These are phyloP conservation scores for Pogonophryne albipinna DNA, from an alignment of 2,797 vertebrate species.

Conservation along the genomic window DNA sequence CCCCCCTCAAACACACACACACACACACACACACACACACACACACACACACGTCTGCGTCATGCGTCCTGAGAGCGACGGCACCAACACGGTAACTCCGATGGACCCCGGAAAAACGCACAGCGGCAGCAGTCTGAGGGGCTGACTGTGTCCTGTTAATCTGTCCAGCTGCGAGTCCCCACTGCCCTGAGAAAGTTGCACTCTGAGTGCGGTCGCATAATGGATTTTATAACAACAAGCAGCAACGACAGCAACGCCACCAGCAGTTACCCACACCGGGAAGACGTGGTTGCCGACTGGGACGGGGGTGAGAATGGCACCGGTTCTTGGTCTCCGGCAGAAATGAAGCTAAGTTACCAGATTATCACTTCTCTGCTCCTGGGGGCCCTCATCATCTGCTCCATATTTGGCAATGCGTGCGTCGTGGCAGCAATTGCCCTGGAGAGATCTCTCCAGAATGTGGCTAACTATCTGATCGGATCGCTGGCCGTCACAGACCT, in stretches of 20 bases:
- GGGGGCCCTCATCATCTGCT: conserved; percentile 92
- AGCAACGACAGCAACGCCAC: conserved; percentile 86
- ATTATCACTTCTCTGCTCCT: conserved; percentile 93
- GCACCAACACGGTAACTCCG: conserved; percentile 71
- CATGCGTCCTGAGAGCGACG: conserved; percentile 84
- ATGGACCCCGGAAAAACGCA: conserved; percentile 75
- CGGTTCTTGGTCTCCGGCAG: conserved; percentile 66
- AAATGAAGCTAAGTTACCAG: conserved; percentile 91
- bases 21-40: conserved; percentile 40
- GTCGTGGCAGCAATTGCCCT: conserved; percentile 95
- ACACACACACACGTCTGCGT: conserved; percentile 69
- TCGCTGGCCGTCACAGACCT: conserved; percentile 97
- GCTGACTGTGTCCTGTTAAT: conserved; percentile 68
- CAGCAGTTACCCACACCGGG: conserved; percentile 65
- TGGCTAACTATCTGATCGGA: conserved; percentile 98
- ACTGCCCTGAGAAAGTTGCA: conserved; percentile 68
- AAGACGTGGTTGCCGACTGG: conserved; percentile 73
- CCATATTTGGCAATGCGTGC: conserved; percentile 95
- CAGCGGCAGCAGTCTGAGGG: conserved; percentile 66
- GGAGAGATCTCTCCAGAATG: conserved; percentile 97
- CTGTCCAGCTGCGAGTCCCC: conserved; percentile 31
- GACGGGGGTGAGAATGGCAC: conserved; percentile 76
- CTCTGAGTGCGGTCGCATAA: conserved; percentile 61
- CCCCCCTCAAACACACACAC: conserved; percentile 25
- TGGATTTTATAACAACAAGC: conserved; percentile 87